Evolutionary conservation across 2,888 invertebrate species (phyloP), one percentile per base, ranked within the genome.

Genomic region (Melieria picta): DNA sequence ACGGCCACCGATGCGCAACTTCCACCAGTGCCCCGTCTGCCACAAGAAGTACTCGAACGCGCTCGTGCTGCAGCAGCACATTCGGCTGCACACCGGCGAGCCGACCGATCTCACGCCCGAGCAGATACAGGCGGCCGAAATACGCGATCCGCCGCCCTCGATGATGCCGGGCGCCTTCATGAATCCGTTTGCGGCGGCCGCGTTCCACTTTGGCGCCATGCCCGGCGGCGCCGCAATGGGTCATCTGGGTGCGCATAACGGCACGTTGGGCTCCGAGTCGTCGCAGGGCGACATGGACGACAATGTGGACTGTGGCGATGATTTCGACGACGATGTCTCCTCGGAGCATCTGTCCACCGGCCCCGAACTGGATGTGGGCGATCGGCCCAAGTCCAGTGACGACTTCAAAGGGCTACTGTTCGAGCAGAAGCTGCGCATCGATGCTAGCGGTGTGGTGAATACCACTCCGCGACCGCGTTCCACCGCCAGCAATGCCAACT

Each of bases 41-140:
- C 98, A 98, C 89, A 98, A 98, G 87, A 97, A 97, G 87, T 98
- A 97, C 89, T 93, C 96, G 62, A 98, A 98, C 86, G 94, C 95
- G 30, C 89, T 96, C 71, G 95, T 97, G 52, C 90, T 98, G 75
- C 98, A 98, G 88, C 98, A 98, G 87, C 98, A 98, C 88, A 96
- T 98, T 83, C 91, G 96, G 68, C 89, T 97, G 81, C 98, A 98
- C 85, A 97, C 96, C 3, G 94, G 94, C 69, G 96, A 96, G 82
- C 95, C 95, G 43, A 93, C 93, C 66, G 94, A 93, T 86, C 89
- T 93, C 80, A 93, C 94, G 67, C 94, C 93, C 56, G 95, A 96
- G 84, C 95, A 95, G 86, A 93, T 94, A 74, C 93, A 93, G 84
- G 93, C 93, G n/a, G 93, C 93, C 58, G 95, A 96, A 87, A 91